These are phyloP conservation scores for Macrotrachela quadricornifera DNA, from an alignment of 1,140 invertebrate genomes.

Conservation along the genomic window DNA sequence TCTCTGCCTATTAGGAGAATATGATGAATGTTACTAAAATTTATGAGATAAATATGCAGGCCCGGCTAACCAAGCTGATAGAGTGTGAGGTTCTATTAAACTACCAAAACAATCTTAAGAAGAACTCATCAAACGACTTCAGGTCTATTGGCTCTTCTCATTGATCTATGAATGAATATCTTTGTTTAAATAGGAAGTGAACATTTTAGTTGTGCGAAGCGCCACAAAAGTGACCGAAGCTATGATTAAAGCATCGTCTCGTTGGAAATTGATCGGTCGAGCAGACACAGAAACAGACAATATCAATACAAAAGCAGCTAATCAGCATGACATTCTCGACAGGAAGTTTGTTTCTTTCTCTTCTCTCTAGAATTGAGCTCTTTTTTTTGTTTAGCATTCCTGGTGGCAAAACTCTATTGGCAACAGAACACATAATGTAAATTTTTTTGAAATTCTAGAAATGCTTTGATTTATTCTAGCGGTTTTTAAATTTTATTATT, in stretches of 20 bases:
- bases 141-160: slow-evolving; percentile 34
- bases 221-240: slow-evolving; percentile 74
- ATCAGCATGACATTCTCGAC: slow-evolving; percentile 59
- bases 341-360: slow-evolving; percentile 55
- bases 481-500: no score
- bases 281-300: slow-evolving; percentile 94
- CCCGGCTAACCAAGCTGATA: no score
- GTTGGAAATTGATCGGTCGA: slow-evolving; percentile 59
- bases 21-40: no score
- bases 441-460: no score
- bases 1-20: no score
- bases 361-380: background rate
- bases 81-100: no score
- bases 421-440: slow-evolving; percentile 88
- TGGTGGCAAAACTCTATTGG: slow-evolving; percentile 81
- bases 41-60: no score
- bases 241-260: slow-evolving; percentile 21
- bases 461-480: slow-evolving; percentile 50
- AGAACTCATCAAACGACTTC: slow-evolving; percentile 39
- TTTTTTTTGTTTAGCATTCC: slow-evolving; percentile 48
- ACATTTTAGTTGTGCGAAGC: slow-evolving; percentile 75
- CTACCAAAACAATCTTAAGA: slow-evolving; percentile 58
- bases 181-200: slow-evolving; percentile 17
- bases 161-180: background rate
- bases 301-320: slow-evolving; percentile 70